phyloP scores from a whole-genome alignment of 2,888 invertebrate genomes.

The Branchipolynoe longqiensis region DNA sequence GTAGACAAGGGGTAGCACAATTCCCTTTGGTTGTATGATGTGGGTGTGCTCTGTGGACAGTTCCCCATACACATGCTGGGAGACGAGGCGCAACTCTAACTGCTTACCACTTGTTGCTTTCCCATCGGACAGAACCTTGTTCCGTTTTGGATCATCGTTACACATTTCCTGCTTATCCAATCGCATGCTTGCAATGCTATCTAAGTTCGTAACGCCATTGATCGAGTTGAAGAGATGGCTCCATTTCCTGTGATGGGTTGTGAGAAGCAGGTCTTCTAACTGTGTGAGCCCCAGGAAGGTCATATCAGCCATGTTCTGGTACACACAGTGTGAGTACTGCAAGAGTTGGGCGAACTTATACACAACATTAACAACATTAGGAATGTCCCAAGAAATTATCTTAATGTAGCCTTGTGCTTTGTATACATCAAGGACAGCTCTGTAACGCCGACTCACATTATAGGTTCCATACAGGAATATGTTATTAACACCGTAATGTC shows the following conservation, averaged over 20 bases:
- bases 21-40: neutral
- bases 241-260: neutral
- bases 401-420: neutral
- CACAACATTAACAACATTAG: neutral
- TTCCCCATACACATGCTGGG: conserved; percentile 1
- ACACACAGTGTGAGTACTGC: conserved; percentile 1
- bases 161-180: neutral
- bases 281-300: neutral
- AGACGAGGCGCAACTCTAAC: neutral
- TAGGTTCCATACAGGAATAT: conserved; percentile 17
- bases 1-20: neutral
- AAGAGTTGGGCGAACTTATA: conserved; percentile 9
- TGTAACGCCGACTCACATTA: conserved; percentile 5
- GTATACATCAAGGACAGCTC: conserved; percentile 3
- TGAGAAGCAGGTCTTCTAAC: neutral
- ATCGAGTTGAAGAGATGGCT: neutral
- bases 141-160: neutral
- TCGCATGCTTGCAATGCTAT: neutral
- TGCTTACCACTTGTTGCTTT: neutral
- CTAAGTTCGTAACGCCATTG: neutral
- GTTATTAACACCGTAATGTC: neutral
- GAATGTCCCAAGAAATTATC: neutral
- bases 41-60: neutral
- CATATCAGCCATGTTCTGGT: neutral
- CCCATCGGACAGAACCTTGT: neutral